These are phyloP conservation scores for Philaethria dido DNA, from an alignment of 2,888 invertebrate genomes.

Conservation along the genomic window DNA sequence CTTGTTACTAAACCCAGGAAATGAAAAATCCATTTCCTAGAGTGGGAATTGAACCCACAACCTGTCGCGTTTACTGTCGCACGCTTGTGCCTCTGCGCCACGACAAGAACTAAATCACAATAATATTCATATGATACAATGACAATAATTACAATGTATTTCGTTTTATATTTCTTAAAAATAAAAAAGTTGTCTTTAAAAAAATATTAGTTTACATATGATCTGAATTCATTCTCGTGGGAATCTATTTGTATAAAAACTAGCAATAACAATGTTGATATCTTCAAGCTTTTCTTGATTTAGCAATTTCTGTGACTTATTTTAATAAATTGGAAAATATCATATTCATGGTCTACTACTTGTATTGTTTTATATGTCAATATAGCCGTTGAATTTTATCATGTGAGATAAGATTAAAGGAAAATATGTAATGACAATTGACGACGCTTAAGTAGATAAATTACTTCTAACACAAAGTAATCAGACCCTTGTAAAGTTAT, in stretches of 20 bases:
- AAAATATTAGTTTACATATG: background rate
- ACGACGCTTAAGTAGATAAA: background rate
- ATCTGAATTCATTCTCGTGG: background rate
- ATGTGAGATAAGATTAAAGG: background rate
- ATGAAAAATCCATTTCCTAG: no score
- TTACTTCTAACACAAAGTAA: background rate
- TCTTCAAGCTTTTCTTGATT: no score
- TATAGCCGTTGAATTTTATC: background rate
- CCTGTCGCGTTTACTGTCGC: no score
- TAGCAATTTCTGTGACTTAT: no score
- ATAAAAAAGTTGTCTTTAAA: background rate
- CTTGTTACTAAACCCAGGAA: no score
- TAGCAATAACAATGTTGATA: background rate
- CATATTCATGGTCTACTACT: no score
- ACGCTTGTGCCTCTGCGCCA: no score
- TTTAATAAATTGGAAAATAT: no score
- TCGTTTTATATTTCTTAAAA: background rate
- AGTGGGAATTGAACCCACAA: no score
- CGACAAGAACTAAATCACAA: no score
- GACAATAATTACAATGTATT: background rate
- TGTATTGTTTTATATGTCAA: no score
- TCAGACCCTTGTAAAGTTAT: background rate
- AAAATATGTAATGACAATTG: background rate
- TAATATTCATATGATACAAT: no score
- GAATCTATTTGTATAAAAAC: conserved; percentile 6